phyloP scores from a whole-genome alignment of 2,797 vertebrate species.

The Xyrichtys novacula region DNA sequence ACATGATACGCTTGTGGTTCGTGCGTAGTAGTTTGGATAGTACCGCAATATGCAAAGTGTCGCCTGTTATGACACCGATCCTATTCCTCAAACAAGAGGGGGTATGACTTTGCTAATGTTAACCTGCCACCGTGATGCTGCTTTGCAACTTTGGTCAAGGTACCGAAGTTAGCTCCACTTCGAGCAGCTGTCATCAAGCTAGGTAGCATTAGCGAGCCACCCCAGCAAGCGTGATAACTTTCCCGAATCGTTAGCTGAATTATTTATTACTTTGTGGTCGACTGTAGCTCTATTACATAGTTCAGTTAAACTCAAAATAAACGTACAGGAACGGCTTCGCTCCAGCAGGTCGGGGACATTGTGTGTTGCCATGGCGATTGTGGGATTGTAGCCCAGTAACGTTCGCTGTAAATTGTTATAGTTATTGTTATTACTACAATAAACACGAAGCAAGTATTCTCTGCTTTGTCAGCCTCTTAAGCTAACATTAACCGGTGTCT shows the following conservation, averaged over 20 bases:
- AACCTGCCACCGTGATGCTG: not conserved
- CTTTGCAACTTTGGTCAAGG: slow-evolving; percentile 46
- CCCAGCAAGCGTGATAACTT: not conserved
- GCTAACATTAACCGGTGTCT: slow-evolving; percentile 1
- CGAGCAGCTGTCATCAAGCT: slow-evolving; percentile 33
- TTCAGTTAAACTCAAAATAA: not conserved
- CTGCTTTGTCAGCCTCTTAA: not conserved
- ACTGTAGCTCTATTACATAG: not conserved
- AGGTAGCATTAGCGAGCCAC: slow-evolving; percentile 35
- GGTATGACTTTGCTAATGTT: not conserved
- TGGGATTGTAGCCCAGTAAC: slow-evolving; percentile 13
- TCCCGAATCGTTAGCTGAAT: not conserved
- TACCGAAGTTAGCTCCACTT: slow-evolving; percentile 49
- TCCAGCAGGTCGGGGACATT: slow-evolving; percentile 10
- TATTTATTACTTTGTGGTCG: not conserved
- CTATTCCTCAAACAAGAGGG: fast-evolving
- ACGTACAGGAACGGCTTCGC: not conserved
- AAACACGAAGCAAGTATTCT: not conserved
- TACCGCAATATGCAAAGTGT: not conserved
- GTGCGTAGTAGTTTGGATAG: not conserved
- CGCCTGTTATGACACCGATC: not conserved
- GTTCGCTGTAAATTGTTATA: not conserved
- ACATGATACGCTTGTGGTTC: slow-evolving; percentile 6
- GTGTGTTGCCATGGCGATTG: slow-evolving; percentile 72
- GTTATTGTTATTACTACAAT: not conserved